Evolutionary conservation across 1,140 invertebrate species (phyloP).

Genomic region (Halyomorpha halys): DNA sequence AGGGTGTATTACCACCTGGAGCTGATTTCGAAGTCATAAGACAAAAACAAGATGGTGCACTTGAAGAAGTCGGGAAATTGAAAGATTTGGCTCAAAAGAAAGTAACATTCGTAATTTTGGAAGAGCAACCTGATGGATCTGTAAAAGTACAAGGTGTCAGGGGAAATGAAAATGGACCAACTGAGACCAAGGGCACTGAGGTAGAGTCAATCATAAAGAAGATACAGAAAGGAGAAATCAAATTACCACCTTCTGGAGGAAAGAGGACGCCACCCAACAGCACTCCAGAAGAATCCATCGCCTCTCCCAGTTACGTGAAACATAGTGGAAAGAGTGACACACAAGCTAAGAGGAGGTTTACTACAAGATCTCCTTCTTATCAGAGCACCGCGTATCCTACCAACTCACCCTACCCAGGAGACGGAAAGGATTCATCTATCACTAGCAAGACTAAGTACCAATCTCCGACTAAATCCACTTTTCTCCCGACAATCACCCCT

Average conservation of each 20-base stretch:
- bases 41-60: conserved; percentile 54
- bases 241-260: conserved; percentile 52
- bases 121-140: conserved; percentile 70
- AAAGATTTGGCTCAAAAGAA: conserved; percentile 59
- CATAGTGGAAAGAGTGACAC: conserved; percentile 31
- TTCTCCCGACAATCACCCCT: background rate
- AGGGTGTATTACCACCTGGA: conserved; percentile 61
- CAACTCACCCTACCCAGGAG: conserved; percentile 17
- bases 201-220: conserved; percentile 68
- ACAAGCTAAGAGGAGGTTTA: conserved; percentile 2
- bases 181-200: conserved; percentile 53
- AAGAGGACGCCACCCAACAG: conserved; percentile 16
- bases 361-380: background rate
- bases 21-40: conserved; percentile 64
- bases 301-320: conserved; percentile 28
- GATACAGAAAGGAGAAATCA: conserved; percentile 68
- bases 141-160: conserved; percentile 70
- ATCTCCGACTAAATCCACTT: conserved; percentile 19
- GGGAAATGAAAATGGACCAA: conserved; percentile 56
- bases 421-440: conserved; percentile 33
- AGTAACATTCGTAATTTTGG: conserved; percentile 71
- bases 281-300: conserved; percentile 26
- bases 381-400: background rate
- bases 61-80: conserved; percentile 57
- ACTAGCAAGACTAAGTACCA: conserved; percentile 34